Percentiles rank a stretch among this genome's conserved stretches.
phyloP scores from a whole-genome alignment of 1,140 invertebrate species.

The Bombus sibiricus region DNA sequence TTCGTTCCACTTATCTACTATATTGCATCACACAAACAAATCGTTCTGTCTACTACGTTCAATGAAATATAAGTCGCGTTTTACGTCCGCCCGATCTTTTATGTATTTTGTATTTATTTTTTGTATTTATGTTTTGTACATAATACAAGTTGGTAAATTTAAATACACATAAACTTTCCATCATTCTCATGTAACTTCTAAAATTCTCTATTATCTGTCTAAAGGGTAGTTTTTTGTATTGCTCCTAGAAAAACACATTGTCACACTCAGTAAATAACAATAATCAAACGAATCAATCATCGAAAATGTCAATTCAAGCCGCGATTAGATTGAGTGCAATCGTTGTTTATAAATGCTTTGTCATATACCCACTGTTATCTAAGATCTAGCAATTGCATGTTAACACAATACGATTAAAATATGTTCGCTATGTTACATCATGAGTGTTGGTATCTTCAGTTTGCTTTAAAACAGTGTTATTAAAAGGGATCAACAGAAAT shows the following conservation, averaged over 20 bases:
- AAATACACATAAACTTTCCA: too few relatives aligned
- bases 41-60: too few relatives aligned
- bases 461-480: not conserved
- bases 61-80: too few relatives aligned
- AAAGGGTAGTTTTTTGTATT: too few relatives aligned
- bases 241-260: not conserved
- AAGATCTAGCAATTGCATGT: not conserved
- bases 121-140: too few relatives aligned
- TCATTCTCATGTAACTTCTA: not conserved
- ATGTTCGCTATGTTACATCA: conserved; percentile 6
- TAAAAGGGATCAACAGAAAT: not conserved
- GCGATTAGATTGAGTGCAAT: not conserved
- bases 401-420: not conserved
- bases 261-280: not conserved
- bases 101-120: too few relatives aligned
- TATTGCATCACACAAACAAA: too few relatives aligned
- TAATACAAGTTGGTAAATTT: not conserved
- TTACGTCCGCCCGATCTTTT: too few relatives aligned
- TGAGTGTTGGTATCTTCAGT: not conserved
- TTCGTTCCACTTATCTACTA: too few relatives aligned
- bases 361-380: not conserved
- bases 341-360: not conserved
- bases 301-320: not conserved
- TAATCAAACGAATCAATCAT: not conserved
- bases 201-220: not conserved